These are phyloP conservation scores for Lasioglossum villosulum DNA, from an alignment of 2,888 invertebrate species.

Conservation along the genomic window DNA sequence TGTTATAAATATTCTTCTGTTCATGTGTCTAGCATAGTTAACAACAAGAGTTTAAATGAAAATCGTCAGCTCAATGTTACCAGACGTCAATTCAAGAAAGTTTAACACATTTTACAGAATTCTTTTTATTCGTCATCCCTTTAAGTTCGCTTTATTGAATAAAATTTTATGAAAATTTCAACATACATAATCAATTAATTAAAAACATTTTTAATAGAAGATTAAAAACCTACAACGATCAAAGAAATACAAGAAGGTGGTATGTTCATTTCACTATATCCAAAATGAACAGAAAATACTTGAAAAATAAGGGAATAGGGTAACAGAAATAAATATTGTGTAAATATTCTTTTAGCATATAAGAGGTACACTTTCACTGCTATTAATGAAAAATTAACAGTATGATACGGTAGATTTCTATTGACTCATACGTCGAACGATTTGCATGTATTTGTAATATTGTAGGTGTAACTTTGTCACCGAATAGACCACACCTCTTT, in stretches of 20 bases:
- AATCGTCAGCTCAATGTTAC: not conserved
- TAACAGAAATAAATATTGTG: too few relatives aligned
- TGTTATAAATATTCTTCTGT: not conserved
- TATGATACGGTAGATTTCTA: not conserved
- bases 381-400: not conserved
- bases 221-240: not conserved
- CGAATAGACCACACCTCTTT: conserved; percentile 71
- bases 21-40: not conserved
- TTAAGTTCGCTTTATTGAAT: not conserved
- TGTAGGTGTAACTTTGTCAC: conserved; percentile 28
- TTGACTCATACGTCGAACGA: conserved; percentile 5
- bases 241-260: too few relatives aligned
- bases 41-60: not conserved
- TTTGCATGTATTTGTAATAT: conserved; percentile 43
- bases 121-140: not conserved
- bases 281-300: not conserved
- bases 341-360: not conserved
- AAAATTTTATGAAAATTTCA: not conserved
- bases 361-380: not conserved
- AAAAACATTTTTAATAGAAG: too few relatives aligned
- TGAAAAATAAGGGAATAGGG: too few relatives aligned
- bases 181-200: not conserved
- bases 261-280: not conserved
- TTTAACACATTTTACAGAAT: not conserved
- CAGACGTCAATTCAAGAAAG: not conserved